Conservation (phyloP, 2,797 vertebrate species). For the Phoxinus dragarum region DNA sequence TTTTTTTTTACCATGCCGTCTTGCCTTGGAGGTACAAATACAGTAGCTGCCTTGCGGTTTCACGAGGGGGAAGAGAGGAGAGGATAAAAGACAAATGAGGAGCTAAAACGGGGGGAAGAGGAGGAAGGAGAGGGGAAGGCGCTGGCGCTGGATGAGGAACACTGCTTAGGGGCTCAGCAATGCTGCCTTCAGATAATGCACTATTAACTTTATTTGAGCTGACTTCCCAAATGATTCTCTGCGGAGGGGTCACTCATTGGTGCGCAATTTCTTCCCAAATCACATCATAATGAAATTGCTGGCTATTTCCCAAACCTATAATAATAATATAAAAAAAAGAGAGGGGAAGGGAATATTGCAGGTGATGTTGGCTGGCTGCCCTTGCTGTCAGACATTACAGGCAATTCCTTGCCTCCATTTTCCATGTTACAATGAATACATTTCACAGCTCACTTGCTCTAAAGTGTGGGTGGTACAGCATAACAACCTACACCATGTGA, state of each 20-base stretch:
- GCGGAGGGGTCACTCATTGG: conserved; percentile 83
- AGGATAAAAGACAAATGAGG: conserved; percentile 52
- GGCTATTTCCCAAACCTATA: conserved; percentile 83
- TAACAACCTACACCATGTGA: conserved; percentile 85
- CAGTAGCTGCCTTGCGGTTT: conserved; percentile 76
- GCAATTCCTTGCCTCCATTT: conserved; percentile 86
- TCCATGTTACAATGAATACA: conserved; percentile 90
- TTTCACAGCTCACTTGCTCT: conserved; percentile 91
- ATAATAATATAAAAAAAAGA: conserved; percentile 71
- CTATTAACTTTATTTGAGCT: conserved; percentile 90
- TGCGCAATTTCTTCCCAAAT: conserved; percentile 83
- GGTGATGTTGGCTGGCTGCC: conserved; percentile 85
- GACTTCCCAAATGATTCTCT: conserved; percentile 86
- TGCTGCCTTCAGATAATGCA: conserved; percentile 83
- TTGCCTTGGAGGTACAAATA: conserved; percentile 78
- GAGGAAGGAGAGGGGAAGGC: conserved; percentile 1
- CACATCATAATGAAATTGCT: conserved; percentile 88
- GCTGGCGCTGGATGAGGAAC: conserved; percentile 40
- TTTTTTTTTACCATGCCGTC: conserved; percentile 37
- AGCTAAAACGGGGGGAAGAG: conserved; percentile 21
- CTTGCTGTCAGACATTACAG: conserved; percentile 88
- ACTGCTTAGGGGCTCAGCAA: conserved; percentile 74
- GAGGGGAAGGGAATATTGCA: conserved; percentile 80
- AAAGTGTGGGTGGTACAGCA: conserved; percentile 86
- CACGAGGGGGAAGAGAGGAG: conserved; percentile 63